These are phyloP conservation scores for Scaeva pyrastri DNA, from an alignment of 2,888 invertebrate genomes.

Conservation along the genomic window DNA sequence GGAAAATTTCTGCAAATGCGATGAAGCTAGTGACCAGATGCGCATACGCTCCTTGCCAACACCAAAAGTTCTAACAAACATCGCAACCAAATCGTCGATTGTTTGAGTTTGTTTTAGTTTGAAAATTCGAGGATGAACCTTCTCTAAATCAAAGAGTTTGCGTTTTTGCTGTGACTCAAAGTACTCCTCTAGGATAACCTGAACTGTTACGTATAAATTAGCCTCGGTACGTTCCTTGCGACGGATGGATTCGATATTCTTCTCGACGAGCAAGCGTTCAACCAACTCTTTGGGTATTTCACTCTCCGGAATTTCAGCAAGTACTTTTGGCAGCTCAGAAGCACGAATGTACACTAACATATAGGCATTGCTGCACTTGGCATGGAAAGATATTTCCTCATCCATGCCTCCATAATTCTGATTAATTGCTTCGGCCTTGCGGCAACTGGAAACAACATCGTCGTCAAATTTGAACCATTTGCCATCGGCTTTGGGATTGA, in stretches of 20 bases:
- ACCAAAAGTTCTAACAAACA: slow-evolving; percentile 94
- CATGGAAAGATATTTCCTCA: slow-evolving; percentile 94
- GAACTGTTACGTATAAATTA: slow-evolving; percentile 91
- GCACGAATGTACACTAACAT: slow-evolving; percentile 99
- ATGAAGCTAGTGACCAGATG: slow-evolving; percentile 94
- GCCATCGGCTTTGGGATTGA: slow-evolving; percentile 97
- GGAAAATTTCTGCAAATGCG: slow-evolving; percentile 89
- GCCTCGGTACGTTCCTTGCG: slow-evolving; percentile 98
- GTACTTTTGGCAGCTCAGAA: slow-evolving; percentile 92
- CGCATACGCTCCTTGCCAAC: slow-evolving; percentile 94
- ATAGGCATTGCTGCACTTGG: slow-evolving; percentile 99
- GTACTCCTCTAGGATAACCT: slow-evolving; percentile 92
- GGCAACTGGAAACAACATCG: slow-evolving; percentile 98
- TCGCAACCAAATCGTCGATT: slow-evolving; percentile 93
- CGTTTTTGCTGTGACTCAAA: slow-evolving; percentile 98
- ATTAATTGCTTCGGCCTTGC: slow-evolving; percentile 97
- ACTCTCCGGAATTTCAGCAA: slow-evolving; percentile 95
- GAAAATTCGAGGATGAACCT: slow-evolving; percentile 92
- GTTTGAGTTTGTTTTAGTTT: slow-evolving; percentile 95
- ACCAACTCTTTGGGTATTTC: slow-evolving; percentile 97
- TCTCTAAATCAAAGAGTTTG: slow-evolving; percentile 97
- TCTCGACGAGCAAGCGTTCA: slow-evolving; percentile 95
- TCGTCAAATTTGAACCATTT: slow-evolving; percentile 98
- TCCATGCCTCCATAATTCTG: slow-evolving; percentile 99
- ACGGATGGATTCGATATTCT: slow-evolving; percentile 94